These are phyloP conservation scores for Lota lota DNA, from an alignment of 2,113 vertebrate genomes.

Conservation along the genomic window DNA sequence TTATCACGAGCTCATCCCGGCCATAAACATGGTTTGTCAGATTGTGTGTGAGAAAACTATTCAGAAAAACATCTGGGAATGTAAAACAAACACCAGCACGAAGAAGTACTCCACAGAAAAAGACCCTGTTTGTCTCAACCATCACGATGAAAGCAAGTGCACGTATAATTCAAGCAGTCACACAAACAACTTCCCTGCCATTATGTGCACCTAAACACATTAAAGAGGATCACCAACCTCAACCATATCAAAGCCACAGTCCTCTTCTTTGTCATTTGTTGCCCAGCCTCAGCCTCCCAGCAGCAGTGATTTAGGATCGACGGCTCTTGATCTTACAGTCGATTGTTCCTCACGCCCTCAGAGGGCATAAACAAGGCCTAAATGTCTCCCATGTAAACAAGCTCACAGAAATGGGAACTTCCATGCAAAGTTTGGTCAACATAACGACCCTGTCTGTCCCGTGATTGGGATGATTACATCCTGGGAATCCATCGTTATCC, in stretches of 20 bases:
- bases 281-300: background rate
- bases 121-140: background rate
- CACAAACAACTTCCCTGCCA: conserved; percentile 1
- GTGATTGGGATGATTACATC: conserved; percentile 23
- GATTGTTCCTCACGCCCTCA: conserved; percentile 30
- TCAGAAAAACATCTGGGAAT: conserved; percentile 3
- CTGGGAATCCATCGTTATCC: conserved; percentile 18
- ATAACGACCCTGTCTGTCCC: conserved; percentile 13
- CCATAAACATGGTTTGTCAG: background rate
- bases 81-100: background rate
- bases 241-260: conserved; percentile 2
- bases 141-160: background rate
- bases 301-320: conserved; percentile 19
- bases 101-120: background rate
- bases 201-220: background rate
- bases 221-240: background rate
- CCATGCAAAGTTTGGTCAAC: conserved; percentile 10
- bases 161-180: background rate
- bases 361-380: conserved; percentile 33
- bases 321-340: conserved; percentile 6
- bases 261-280: background rate
- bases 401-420: conserved; percentile 18
- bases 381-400: conserved; percentile 29
- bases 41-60: conserved; percentile 1
- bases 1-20: background rate